Evolutionary conservation across 2,113 vertebrate genomes (phyloP).

Genomic region (Nothobranchius kuhntae): DNA sequence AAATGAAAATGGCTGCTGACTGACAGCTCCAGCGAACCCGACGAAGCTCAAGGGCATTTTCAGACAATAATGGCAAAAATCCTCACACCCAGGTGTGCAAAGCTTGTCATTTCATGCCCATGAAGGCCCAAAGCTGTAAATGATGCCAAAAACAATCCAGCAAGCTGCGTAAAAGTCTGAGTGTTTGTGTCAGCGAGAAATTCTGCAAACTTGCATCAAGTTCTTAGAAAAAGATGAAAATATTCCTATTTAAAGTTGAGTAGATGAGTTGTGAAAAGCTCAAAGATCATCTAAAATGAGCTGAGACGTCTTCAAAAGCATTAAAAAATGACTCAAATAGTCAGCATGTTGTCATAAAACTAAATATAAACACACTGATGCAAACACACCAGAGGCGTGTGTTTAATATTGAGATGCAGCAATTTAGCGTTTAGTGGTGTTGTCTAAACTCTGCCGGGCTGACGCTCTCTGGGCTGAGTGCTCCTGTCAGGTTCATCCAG

Average conservation of each 20-base stretch:
- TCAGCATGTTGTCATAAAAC: too few relatives aligned
- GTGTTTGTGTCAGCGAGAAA: neutral
- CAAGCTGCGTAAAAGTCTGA: neutral
- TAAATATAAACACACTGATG: neutral
- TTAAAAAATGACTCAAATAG: neutral
- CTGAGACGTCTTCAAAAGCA: neutral
- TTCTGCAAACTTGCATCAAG: neutral
- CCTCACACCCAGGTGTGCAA: constrained; percentile 12
- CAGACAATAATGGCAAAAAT: neutral
- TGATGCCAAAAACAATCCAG: constrained; percentile 3
- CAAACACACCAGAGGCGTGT: neutral
- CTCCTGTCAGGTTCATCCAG: constrained; percentile 64
- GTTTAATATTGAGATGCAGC: neutral
- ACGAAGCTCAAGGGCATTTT: constrained; percentile 5
- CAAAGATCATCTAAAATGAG: neutral
- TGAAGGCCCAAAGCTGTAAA: neutral
- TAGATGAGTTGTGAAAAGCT: neutral
- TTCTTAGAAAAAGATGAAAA: neutral
- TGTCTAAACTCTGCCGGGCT: constrained; percentile 55
- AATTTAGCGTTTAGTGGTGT: constrained; percentile 15
- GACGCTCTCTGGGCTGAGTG: constrained; percentile 59
- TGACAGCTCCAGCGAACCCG: neutral
- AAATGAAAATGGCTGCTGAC: neutral
- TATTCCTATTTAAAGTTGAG: neutral
- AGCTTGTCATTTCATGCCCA: constrained; percentile 3